These are phyloP conservation scores for Diuraphis noxia DNA, from an alignment of 1,140 invertebrate genomes.

Conservation along the genomic window DNA sequence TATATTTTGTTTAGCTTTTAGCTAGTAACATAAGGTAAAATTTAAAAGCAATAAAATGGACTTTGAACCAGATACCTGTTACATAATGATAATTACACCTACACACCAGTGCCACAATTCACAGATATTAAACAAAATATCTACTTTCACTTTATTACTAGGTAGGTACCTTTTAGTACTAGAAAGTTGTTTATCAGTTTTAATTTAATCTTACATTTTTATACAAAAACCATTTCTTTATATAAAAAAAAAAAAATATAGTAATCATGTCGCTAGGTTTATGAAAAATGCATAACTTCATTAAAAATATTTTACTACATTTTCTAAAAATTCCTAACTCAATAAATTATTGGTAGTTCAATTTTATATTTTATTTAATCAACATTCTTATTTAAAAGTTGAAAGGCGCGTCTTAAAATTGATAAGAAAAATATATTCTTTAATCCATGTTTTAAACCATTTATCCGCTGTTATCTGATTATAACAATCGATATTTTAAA, in stretches of 20 bases:
- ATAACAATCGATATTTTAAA: neutral
- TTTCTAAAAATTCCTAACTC: neutral
- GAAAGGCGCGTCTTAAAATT: slow-evolving; percentile 16
- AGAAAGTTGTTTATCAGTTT: slow-evolving; percentile 34
- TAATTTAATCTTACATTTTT: neutral
- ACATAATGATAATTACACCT: slow-evolving; percentile 5
- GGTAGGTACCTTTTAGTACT: neutral
- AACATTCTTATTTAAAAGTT: slow-evolving; percentile 20
- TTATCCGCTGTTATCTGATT: neutral
- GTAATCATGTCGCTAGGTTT: neutral
- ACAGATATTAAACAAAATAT: neutral
- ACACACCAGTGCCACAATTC: neutral
- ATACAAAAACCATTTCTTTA: neutral
- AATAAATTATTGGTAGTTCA: neutral
- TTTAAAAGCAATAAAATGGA: neutral
- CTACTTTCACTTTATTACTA: slow-evolving; percentile 16
- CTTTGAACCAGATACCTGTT: neutral
- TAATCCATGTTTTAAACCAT: neutral
- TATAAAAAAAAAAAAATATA: neutral
- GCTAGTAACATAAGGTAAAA: neutral
- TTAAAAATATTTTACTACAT: neutral
- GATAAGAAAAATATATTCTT: neutral
- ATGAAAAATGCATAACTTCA: neutral
- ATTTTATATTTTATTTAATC: neutral
- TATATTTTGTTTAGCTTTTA: too few species aligned